Evolutionary conservation across 2,888 invertebrate species (phyloP), one percentile per base, ranked within the genome.

Genomic region (Drosophila sordidapex): DNA sequence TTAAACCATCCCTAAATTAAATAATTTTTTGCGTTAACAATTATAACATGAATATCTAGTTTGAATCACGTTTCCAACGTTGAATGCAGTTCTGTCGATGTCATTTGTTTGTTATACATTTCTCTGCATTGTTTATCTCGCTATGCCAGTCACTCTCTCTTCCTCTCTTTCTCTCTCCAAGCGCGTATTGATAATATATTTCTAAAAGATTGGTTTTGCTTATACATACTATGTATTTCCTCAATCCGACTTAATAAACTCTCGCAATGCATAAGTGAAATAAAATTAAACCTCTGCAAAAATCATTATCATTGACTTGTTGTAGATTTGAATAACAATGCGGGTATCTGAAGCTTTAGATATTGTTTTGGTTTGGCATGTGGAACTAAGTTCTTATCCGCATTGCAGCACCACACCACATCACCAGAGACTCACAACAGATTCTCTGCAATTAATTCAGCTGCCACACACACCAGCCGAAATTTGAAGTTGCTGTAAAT

Each of bases 401-500:
- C 18, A 40, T 8, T 15, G 21, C 35, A 27, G 2, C 36, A 3
- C 21, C 38, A 31, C n/a, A 29, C 15, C 15, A 38, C 7, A 25
- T 15, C 8, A 15, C 15, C 46, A 46, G 25, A 25, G n/a, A 4
- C 43, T 35, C 43, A 29, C 36, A 46, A 15, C 35, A 57, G 29
- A 27, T 10, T 25, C 33, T 21, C 11, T 15, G 29, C 21, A 51
- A 60, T 38, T 38, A 29, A 53, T 31, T 43, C 38, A 48, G 15
- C 40, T 51, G 31, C 31, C 49, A 10, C 35, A 67, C 31, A 21
- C 40, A 43, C 33, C 11, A 48, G 3, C 18, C 10, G 6, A 43
- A 11, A 36, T 57, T 57, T 18, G 33, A 38, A 54, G 15, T 18
- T n/a, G 46, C 33, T 43, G 49, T 65, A 59, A 71, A 76, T 68